Conservation (phyloP, 1,140 invertebrate genomes). For the Drosophila lacteicornis region DNA sequence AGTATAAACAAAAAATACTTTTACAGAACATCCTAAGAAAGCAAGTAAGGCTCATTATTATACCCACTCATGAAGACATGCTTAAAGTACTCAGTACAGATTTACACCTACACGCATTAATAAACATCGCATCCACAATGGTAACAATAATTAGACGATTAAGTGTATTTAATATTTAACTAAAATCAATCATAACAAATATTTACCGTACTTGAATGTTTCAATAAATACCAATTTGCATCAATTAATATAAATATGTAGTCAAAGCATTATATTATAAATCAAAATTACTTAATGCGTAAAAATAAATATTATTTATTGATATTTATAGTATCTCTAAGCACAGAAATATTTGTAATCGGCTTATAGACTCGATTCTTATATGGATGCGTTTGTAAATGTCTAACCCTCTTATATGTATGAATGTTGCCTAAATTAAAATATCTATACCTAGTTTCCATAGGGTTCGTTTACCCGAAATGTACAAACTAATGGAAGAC, state of each 20-base stretch:
- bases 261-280: conserved; percentile 29
- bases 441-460: conserved; percentile 17
- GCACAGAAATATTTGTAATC: conserved; percentile 2
- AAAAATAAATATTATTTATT: conserved; percentile 12
- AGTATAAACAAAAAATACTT: conserved; percentile 8
- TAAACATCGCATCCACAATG: conserved; percentile 80
- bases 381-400: conserved; percentile 56
- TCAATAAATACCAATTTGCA: conserved; percentile 56
- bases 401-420: conserved; percentile 39
- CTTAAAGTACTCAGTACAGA: conserved; percentile 31
- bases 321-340: conserved; percentile 1
- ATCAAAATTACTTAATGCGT: conserved; percentile 4
- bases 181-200: conserved; percentile 38
- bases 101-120: conserved; percentile 30
- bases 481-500: conserved; percentile 60
- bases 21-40: conserved; percentile 42
- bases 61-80: conserved; percentile 46
- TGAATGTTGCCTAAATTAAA: conserved; percentile 17
- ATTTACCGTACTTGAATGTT: conserved; percentile 52
- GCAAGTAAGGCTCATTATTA: conserved; percentile 45
- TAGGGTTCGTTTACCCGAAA: conserved; percentile 13
- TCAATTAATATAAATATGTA: conserved; percentile 48
- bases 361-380: conserved; percentile 12
- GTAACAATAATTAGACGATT: conserved; percentile 81
- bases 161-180: conserved; percentile 65